Evolutionary conservation across 2,797 vertebrate species (phyloP).

Genomic region (Phataginus tetradactyla): DNA sequence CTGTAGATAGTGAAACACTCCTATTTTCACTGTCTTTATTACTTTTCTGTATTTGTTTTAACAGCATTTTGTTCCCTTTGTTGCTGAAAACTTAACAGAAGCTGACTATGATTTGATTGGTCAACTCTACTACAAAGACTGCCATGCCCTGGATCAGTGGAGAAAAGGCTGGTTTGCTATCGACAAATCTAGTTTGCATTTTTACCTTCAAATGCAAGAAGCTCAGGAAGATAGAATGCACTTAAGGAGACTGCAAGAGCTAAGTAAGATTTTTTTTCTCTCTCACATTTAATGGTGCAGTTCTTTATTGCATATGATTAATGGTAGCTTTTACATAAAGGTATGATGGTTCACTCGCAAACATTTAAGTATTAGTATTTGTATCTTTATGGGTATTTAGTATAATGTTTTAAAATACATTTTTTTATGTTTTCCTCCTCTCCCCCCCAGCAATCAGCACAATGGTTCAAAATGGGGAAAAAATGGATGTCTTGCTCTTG

Average conservation of each 20-base stretch:
- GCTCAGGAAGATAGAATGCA: slow-evolving; percentile 90
- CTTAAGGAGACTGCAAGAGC: slow-evolving; percentile 95
- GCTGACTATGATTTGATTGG: slow-evolving; percentile 93
- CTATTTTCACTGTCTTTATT: slow-evolving; percentile 76
- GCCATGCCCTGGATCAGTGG: slow-evolving; percentile 95
- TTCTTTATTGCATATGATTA: background rate
- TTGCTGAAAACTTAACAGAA: slow-evolving; percentile 90
- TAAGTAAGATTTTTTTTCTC: slow-evolving; percentile 91
- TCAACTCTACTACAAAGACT: slow-evolving; percentile 95
- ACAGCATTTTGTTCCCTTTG: slow-evolving; percentile 91
- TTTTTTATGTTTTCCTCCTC: background rate
- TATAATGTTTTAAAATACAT: background rate
- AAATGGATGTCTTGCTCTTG: slow-evolving; percentile 93
- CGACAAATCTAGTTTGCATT: slow-evolving; percentile 91
- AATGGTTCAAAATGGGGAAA: slow-evolving; percentile 93
- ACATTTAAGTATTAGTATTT: background rate
- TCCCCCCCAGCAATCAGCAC: slow-evolving; percentile 90
- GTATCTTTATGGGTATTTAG: background rate
- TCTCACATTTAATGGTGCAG: too few species aligned
- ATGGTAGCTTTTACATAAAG: background rate
- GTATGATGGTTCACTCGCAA: background rate
- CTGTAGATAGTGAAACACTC: background rate
- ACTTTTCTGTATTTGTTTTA: slow-evolving; percentile 81
- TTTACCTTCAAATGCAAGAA: slow-evolving; percentile 88
- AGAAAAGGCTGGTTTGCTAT: slow-evolving; percentile 94